Evolutionary conservation across 2,113 vertebrate genomes (phyloP).

Genomic region (Pelodiscus sinensis): DNA sequence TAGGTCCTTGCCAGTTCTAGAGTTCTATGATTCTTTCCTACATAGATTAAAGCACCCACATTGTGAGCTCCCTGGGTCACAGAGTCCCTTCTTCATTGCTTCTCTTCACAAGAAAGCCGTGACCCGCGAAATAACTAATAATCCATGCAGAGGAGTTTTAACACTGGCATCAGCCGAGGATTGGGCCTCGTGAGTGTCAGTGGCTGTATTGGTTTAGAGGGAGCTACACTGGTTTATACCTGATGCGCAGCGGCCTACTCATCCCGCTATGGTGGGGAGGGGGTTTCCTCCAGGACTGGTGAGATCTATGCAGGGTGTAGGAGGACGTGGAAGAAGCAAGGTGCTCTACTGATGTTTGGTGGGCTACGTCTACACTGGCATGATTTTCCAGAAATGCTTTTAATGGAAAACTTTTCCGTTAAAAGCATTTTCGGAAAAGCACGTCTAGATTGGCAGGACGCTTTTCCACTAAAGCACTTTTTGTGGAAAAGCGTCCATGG

Average conservation of each 20-base stretch:
- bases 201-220: not conserved
- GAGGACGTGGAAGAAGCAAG: not conserved
- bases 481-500: too few relatives aligned
- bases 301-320: not conserved
- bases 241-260: not conserved
- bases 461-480: too few relatives aligned
- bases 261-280: not conserved
- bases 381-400: too few relatives aligned
- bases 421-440: too few relatives aligned
- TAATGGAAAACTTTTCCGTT: too few relatives aligned
- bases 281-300: not conserved
- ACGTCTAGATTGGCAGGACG: too few relatives aligned
- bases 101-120: not conserved
- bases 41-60: not conserved
- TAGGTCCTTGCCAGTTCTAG: too few relatives aligned
- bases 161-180: not conserved
- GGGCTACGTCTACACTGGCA: too few relatives aligned
- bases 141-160: not conserved
- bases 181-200: not conserved
- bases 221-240: not conserved
- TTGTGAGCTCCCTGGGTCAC: not conserved
- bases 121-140: not conserved
- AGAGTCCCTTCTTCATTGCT: too few relatives aligned
- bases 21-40: not conserved
- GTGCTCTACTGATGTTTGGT: not conserved